A percentile compares a stretch with the other conserved stretches of the same genome.
Evolutionary conservation across 2,797 vertebrate species (phyloP).

Genomic region (Sorex maritimensis): DNA sequence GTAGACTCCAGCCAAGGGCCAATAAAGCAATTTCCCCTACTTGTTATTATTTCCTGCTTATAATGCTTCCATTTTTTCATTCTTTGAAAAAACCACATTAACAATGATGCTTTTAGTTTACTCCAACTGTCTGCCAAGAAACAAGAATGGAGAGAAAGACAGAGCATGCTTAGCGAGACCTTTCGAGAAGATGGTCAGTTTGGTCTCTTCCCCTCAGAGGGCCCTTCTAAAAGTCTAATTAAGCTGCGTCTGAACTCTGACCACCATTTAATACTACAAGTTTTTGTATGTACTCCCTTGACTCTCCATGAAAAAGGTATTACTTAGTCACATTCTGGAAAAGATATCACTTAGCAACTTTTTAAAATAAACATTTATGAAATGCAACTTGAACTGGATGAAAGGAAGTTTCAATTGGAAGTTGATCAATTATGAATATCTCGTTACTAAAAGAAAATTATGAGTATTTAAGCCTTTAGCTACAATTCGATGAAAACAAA

Average conservation of each 20-base stretch:
- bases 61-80: slow-evolving; percentile 53
- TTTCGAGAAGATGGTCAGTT: not conserved
- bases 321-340: slow-evolving; percentile 13
- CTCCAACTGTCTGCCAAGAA: slow-evolving; percentile 23
- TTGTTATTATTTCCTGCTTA: slow-evolving; percentile 83
- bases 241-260: not conserved
- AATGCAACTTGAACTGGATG: not conserved
- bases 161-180: not conserved
- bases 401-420: not conserved
- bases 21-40: slow-evolving; percentile 77
- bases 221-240: not conserved
- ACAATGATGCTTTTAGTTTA: slow-evolving; percentile 72
- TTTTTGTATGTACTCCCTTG: not conserved
- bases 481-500: slow-evolving; percentile 2
- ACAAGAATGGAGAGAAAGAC: slow-evolving; percentile 24
- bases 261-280: not conserved
- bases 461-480: not conserved
- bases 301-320: not conserved
- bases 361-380: not conserved
- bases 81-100: slow-evolving; percentile 80
- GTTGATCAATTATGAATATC: too few species aligned
- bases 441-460: not conserved
- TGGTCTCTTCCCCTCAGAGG: not conserved
- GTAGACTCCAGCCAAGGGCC: slow-evolving; percentile 69
- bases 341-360: not conserved